phyloP scores from a whole-genome alignment of 2,797 vertebrate species.

The Vireo griseus region DNA sequence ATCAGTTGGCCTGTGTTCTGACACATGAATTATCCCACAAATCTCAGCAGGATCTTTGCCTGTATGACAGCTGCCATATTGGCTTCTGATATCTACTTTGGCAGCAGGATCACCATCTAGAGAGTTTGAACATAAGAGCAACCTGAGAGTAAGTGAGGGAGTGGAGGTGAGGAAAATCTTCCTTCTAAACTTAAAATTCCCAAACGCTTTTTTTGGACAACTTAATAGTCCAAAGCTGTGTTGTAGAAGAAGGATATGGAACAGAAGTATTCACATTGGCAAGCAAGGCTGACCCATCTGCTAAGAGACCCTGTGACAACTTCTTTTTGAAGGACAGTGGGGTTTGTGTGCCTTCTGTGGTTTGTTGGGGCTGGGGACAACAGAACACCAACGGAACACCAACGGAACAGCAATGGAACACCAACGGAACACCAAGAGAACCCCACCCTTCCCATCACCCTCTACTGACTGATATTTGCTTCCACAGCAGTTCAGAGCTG shows the following conservation, averaged over 20 bases:
- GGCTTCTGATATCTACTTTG: not conserved
- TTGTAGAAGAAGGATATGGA: not conserved
- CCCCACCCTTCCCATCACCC: not conserved
- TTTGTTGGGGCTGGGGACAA: not conserved
- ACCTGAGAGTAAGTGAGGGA: not conserved
- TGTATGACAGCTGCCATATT: not conserved
- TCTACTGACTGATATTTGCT: not conserved
- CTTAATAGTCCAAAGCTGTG: not conserved
- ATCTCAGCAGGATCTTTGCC: not conserved
- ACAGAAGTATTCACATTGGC: not conserved
- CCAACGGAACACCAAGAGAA: not conserved
- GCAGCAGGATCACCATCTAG: not conserved
- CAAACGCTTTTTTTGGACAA: not conserved
- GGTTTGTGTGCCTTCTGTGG: not conserved
- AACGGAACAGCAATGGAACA: rapidly evolving
- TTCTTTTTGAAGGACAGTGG: not conserved
- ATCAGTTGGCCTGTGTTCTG: not conserved
- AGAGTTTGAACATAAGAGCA: not conserved
- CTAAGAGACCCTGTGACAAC: not conserved
- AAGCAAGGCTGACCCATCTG: not conserved
- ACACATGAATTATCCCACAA: not conserved
- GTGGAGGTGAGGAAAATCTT: not conserved
- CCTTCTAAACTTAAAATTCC: not conserved
- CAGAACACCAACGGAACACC: not conserved
- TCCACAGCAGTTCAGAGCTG: not conserved